phyloP scores from a whole-genome alignment of 1,140 invertebrate genomes.

The Drosophila eugracilis region DNA sequence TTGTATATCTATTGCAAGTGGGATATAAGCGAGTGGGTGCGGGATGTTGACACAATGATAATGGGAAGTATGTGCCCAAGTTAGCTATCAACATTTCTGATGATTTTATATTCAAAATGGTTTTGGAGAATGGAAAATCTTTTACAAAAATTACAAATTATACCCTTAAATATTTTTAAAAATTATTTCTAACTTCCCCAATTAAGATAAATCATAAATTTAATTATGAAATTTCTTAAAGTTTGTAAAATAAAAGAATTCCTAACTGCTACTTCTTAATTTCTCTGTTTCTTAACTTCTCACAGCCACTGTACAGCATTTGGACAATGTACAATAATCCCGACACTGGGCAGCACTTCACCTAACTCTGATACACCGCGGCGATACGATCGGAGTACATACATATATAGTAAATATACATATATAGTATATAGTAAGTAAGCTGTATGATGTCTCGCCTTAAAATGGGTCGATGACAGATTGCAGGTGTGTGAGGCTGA shows the following conservation, averaged over 20 bases:
- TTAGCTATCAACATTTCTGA: no score
- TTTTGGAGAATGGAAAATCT: neutral
- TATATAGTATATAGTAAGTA: neutral
- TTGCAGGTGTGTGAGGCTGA: slow-evolving; percentile 15
- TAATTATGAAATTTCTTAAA: no score
- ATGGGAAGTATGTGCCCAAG: neutral
- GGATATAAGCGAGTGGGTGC: slow-evolving; percentile 4
- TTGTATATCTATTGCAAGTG: slow-evolving; percentile 4
- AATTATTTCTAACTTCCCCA: no score
- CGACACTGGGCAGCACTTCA: neutral
- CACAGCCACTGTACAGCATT: slow-evolving; percentile 15
- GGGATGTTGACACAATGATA: neutral
- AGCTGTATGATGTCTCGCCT: slow-evolving; percentile 35
- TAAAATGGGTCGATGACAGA: slow-evolving; percentile 43
- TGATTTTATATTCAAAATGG: no score
- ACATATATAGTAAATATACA: neutral
- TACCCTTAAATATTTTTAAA: neutral
- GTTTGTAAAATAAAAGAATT: no score
- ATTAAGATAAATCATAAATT: no score
- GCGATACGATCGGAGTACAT: slow-evolving; percentile 51
- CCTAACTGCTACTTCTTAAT: no score
- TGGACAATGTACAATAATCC: slow-evolving; percentile 24
- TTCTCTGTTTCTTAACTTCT: neutral
- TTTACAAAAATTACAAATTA: neutral
- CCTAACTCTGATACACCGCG: slow-evolving; percentile 39